These are phyloP conservation scores for Brachionus paranguensis DNA, from an alignment of 1,140 invertebrate genomes.

Conservation along the genomic window DNA sequence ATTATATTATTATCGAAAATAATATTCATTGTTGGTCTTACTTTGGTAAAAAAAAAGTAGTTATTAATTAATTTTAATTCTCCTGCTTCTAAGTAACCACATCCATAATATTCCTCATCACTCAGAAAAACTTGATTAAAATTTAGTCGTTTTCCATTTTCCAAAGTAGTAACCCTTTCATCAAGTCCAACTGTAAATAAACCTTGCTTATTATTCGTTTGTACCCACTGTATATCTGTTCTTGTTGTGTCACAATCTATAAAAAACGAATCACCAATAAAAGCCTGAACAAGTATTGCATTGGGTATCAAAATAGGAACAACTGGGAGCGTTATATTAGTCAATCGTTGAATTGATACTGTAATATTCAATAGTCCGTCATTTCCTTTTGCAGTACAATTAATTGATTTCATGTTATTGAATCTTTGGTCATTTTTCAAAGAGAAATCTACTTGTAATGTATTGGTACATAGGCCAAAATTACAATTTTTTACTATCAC, in stretches of 20 bases:
- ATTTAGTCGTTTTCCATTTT: not conserved
- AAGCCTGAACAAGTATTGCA: not conserved
- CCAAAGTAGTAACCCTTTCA: not conserved
- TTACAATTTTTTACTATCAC: not conserved
- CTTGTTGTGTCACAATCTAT: not conserved
- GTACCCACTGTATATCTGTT: not conserved
- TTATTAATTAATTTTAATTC: not conserved
- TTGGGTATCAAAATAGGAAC: not conserved
- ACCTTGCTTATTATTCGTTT: not conserved
- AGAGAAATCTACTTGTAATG: not conserved
- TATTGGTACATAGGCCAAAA: not conserved
- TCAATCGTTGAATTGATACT: not conserved
- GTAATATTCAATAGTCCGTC: not conserved
- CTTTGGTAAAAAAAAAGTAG: not conserved
- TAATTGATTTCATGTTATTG: not conserved
- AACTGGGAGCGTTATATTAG: not conserved
- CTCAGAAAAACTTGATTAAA: not conserved
- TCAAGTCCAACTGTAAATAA: not conserved
- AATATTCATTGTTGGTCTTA: not conserved
- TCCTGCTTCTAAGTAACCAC: not conserved
- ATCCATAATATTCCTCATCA: constrained; percentile 11
- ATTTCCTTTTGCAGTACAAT: not conserved
- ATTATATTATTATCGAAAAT: not conserved
- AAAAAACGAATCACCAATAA: not conserved
- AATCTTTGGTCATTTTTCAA: not conserved